Percentiles rank a stretch among this genome's conserved stretches.
Evolutionary conservation across 2,797 vertebrate genomes (phyloP).

Genomic region (Parambassis ranga): DNA sequence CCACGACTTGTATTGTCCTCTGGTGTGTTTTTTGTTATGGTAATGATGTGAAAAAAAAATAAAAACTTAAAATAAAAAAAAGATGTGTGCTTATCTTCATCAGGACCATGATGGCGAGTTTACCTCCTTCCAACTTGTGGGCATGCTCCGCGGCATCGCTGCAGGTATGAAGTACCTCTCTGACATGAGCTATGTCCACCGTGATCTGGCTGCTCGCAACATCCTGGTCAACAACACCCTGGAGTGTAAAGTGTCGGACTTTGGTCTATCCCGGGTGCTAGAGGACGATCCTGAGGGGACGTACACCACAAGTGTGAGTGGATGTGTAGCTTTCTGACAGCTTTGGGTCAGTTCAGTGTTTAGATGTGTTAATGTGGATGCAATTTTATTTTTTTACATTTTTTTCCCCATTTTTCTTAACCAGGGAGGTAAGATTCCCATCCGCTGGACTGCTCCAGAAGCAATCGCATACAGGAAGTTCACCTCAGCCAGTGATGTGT

Average conservation of each 20-base stretch:
- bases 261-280: conserved; percentile 92
- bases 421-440: conserved; percentile 97
- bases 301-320: conserved; percentile 95
- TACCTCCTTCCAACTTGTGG: conserved; percentile 89
- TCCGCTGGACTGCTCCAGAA: conserved; percentile 97
- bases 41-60: too few relatives aligned
- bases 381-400: not conserved
- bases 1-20: not conserved
- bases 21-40: too few relatives aligned
- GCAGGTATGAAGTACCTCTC: conserved; percentile 97
- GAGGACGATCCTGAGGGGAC: conserved; percentile 96
- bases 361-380: not conserved
- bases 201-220: conserved; percentile 95
- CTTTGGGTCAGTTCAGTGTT: not conserved
- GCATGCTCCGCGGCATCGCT: conserved; percentile 93
- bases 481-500: conserved; percentile 95
- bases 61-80: not conserved
- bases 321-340: not conserved
- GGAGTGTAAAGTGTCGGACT: conserved; percentile 97
- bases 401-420: not conserved
- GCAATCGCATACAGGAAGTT: conserved; percentile 97
- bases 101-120: conserved; percentile 92
- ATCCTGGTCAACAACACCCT: conserved; percentile 93
- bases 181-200: conserved; percentile 97
- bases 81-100: not conserved